These are phyloP conservation scores for Tetrao urogallus DNA, from an alignment of 2,113 vertebrate species.

Conservation along the genomic window DNA sequence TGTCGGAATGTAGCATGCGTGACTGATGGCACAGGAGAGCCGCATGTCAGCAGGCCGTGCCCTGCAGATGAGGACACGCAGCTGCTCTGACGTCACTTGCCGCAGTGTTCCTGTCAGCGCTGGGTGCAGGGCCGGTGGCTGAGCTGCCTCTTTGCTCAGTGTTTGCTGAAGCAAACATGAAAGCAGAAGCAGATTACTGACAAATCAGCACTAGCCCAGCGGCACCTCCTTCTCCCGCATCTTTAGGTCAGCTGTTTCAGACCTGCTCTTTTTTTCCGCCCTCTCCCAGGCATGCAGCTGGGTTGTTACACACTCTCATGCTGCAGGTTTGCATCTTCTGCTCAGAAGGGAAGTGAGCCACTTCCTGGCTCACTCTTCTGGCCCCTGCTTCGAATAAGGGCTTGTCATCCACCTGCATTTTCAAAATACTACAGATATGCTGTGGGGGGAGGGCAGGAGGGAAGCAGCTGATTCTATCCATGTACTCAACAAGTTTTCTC, in stretches of 20 bases:
- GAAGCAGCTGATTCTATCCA: neutral
- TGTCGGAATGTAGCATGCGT: neutral
- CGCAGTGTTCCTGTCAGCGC: neutral
- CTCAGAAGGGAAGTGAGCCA: neutral
- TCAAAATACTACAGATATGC: neutral
- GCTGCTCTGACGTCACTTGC: neutral
- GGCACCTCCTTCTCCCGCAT: neutral
- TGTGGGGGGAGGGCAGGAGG: neutral
- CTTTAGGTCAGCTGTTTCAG: neutral
- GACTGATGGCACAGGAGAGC: neutral
- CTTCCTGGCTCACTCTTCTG: neutral
- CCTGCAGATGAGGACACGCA: neutral
- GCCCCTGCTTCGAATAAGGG: neutral
- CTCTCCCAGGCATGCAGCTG: neutral
- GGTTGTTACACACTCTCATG: neutral
- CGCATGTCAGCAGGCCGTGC: neutral
- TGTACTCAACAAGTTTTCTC: neutral
- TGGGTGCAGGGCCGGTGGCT: neutral
- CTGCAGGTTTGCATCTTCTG: neutral
- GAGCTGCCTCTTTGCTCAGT: neutral
- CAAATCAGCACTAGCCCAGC: neutral
- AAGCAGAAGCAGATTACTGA: neutral
- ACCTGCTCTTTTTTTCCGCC: neutral
- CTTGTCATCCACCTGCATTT: neutral
- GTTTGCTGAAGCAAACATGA: neutral